Base-by-base conservation (phyloP, 1,140 invertebrate genomes). In the Meloidogyne exigua region DNA sequence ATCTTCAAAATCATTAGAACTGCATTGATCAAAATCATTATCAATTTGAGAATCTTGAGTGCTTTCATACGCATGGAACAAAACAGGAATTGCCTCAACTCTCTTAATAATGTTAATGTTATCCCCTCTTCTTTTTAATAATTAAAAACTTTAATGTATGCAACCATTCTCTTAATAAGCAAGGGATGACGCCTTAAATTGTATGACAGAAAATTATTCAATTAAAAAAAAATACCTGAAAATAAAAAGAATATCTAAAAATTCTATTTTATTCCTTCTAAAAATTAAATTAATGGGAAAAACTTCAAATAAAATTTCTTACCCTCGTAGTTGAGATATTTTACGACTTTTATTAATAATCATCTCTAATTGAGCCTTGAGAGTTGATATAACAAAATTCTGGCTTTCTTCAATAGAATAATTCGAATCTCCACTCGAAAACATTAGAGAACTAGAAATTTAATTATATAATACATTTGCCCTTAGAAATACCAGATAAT, bases 371-470 rank as follows among this genome's bases (percentile, higher is more conserved):
- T 75, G 78, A 26, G 21, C 10, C 2, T 76, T 25, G 10, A 79
- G 23, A n/a, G 81, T 62, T 26, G 63, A 44, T 0, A 28, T 18
- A 73, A 79, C 23, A 73, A 79, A 80, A 28, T 80, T 49, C 21
- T 75, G 65, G 9, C 68, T 80, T 21, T 62, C 32, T 21, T 26
- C 70, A 13, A 42, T 7, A 1, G 78, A 21, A 23, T 75, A 25
- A 18, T 80, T 64, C 5, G 77, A 79, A 65, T 79, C 78, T 5
- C 78, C 78, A 21, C 81, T 66, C 1, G 79, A 26, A 62, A 79
- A 79, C 78, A 79, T 79, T 67, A 79, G 11, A 36, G 28, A 36
- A 68, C 42, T 39, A 32, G 36, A 23, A 12, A 36, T 32, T 39
- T 74, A n/a, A 4, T 49, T 13, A 64, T 25, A 62, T 2, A 13